Evolutionary conservation across 2,113 vertebrate species (phyloP).

Genomic region (Pseudorasbora parva): DNA sequence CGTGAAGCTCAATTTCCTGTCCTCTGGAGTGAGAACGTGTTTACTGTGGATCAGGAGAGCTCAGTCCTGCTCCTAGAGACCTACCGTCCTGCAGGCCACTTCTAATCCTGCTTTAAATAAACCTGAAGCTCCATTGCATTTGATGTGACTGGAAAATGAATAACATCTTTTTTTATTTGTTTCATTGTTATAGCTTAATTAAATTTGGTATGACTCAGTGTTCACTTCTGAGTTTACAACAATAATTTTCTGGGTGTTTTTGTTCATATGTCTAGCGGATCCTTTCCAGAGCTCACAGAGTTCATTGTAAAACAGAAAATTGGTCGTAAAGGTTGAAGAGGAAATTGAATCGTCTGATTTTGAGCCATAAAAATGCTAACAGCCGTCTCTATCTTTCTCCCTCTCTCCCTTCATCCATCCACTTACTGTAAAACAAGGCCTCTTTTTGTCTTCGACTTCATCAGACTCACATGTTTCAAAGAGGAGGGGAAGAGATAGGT

Average conservation of each 20-base stretch:
- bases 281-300: slow-evolving; percentile 1
- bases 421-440: slow-evolving; percentile 71
- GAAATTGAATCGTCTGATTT: slow-evolving; percentile 53
- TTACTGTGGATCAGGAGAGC: not conserved
- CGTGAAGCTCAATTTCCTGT: slow-evolving; percentile 1
- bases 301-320: slow-evolving; percentile 45
- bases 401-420: slow-evolving; percentile 57
- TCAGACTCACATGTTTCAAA: slow-evolving; percentile 76
- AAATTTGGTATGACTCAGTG: not conserved
- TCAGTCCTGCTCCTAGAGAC: not conserved
- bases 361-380: slow-evolving; percentile 17
- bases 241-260: slow-evolving; percentile 5
- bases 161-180: not conserved
- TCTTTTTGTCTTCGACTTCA: slow-evolving; percentile 76
- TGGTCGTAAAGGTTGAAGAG: slow-evolving; percentile 45
- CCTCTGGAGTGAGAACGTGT: slow-evolving; percentile 1
- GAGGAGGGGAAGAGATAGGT: slow-evolving; percentile 53
- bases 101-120: not conserved
- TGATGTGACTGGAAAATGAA: not conserved
- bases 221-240: slow-evolving; percentile 12
- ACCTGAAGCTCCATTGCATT: not conserved
- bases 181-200: slow-evolving; percentile 14
- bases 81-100: not conserved
- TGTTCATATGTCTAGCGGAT: not conserved
- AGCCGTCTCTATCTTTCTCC: slow-evolving; percentile 32